Evolutionary conservation across 1,140 invertebrate species (phyloP).

Genomic region (Trinorchestia longiramus): DNA sequence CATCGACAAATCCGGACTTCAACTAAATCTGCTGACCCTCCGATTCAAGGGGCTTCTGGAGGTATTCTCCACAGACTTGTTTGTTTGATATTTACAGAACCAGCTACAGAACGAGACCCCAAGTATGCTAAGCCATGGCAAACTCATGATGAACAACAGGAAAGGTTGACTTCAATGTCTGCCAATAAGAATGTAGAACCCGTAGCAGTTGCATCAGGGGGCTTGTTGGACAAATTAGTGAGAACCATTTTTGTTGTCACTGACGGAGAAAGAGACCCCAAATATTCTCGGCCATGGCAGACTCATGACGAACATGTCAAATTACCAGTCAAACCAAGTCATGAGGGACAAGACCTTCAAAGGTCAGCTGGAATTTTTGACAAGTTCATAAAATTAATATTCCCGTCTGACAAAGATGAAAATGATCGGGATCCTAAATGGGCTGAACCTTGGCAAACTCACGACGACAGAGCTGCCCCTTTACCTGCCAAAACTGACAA

Average conservation of each 20-base stretch:
- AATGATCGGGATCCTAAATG: constrained; percentile 57
- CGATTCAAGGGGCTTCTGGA: constrained; percentile 16
- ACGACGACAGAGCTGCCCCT: background rate
- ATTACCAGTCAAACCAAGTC: background rate
- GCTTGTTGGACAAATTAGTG: constrained; percentile 54
- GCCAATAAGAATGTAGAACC: background rate
- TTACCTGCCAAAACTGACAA: background rate
- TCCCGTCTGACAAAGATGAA: background rate
- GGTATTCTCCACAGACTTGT: constrained; percentile 60
- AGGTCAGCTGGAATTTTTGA: background rate
- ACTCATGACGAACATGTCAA: constrained; percentile 56
- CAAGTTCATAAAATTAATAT: constrained; percentile 46
- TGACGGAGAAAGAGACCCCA: constrained; percentile 56
- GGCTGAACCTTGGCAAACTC: constrained; percentile 62
- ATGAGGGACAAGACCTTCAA: background rate
- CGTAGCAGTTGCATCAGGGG: constrained; percentile 1
- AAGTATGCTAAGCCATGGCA: constrained; percentile 60
- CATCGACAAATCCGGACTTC: constrained; percentile 16
- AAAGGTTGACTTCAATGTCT: background rate
- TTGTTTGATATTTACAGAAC: constrained; percentile 56
- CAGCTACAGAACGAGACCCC: constrained; percentile 41
- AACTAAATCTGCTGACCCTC: background rate
- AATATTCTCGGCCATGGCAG: constrained; percentile 62
- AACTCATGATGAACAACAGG: constrained; percentile 56
- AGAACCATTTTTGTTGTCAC: constrained; percentile 20